Base-by-base conservation (phyloP, 1,140 invertebrate species). In the Diorhabda sublineata region DNA sequence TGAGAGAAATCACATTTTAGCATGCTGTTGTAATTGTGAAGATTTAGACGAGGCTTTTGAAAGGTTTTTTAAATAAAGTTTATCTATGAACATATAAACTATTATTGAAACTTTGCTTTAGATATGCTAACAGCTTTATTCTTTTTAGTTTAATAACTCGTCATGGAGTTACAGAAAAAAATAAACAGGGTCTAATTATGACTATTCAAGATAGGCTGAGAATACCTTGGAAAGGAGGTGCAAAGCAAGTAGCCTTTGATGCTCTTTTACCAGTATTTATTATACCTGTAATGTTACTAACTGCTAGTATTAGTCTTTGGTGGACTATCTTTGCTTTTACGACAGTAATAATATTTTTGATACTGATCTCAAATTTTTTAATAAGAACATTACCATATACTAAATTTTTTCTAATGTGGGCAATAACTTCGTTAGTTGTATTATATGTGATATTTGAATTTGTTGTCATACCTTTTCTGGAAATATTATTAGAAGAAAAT, bases 381-480 rank as follows among this genome's bases (percentile, higher is more conserved):
- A 81, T 87, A 78, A 83, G 78, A 82, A 79, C 75, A 67, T 75
- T 72, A 59, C 75, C 74, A 42, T 71, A 71, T 66, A 78, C 88
- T 11, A 87, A 87, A 72, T 91, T 91, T 77, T 91, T 90, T 77
- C 81, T 87, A 69, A 83, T 87, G 57, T 91, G 90, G 90, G 85
- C 86, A 5, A 79, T 89, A 9, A 85, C 85, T 41, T 90, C 90
- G 42, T 81, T 87, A 42, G 69, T 87, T 11, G 83, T 85, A 71
- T 77, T 91, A 73, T 87, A 89, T 76, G 73, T 87, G 6, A 83
- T 90, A n/a, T 91, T 90, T 81, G 87, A 91, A 78, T 74, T 86
- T 42, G 81, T 81, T 68, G 85, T 90, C 11, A 84, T 90, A 45
- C 85, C 85, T 56, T 79, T 88, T 59, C 77, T 90, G 60, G 87